Evolutionary conservation across 2,797 vertebrate genomes (phyloP).

Genomic region (Intellagama lesueurii): DNA sequence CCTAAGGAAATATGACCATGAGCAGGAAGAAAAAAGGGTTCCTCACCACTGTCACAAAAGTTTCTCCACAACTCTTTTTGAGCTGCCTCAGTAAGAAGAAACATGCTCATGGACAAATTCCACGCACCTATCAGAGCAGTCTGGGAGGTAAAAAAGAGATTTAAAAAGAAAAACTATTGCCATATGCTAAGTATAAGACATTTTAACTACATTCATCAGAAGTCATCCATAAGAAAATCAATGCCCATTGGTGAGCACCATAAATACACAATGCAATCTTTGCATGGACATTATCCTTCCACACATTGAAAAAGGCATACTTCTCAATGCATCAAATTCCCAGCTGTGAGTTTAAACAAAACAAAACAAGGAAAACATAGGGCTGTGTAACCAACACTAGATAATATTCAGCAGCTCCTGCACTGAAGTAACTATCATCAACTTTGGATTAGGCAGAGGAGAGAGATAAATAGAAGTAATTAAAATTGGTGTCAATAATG

Average conservation of each 20-base stretch:
- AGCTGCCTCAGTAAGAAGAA: background rate
- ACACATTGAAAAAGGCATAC: too few species aligned
- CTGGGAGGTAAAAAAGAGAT: too few species aligned
- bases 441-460: background rate
- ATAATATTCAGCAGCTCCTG: background rate
- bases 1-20: background rate
- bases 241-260: background rate
- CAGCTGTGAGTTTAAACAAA: background rate
- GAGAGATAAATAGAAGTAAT: background rate
- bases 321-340: background rate
- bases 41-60: background rate
- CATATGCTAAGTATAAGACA: background rate
- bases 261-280: too few species aligned
- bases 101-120: background rate
- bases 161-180: background rate
- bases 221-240: accelerated
- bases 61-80: background rate
- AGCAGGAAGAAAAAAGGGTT: background rate
- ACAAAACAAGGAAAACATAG: background rate
- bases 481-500: background rate
- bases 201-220: background rate
- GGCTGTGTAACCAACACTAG: accelerated
- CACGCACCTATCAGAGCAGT: background rate
- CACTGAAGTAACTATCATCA: background rate
- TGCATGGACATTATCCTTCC: too few species aligned